Evolutionary conservation across 2,113 vertebrate species (phyloP).

Genomic region (Spilogale gracilis): DNA sequence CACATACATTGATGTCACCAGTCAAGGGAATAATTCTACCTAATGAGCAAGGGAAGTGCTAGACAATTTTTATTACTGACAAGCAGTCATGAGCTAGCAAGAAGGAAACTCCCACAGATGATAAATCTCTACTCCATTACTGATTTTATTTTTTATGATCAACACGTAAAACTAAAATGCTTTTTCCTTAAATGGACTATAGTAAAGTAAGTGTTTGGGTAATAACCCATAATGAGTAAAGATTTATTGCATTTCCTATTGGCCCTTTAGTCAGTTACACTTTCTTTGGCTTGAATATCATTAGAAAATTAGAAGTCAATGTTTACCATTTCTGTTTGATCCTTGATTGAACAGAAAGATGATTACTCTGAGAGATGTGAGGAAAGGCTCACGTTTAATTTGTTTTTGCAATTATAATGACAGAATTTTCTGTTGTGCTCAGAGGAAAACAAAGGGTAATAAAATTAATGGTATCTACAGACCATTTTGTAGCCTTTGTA

Average conservation of each 20-base stretch:
- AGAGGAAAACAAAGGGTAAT: background rate
- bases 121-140: constrained; percentile 10
- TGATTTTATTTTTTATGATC: constrained; percentile 18
- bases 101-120: constrained; percentile 35
- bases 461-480: background rate
- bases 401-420: background rate
- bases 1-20: constrained; percentile 54
- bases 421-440: background rate
- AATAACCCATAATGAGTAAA: background rate
- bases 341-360: background rate
- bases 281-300: background rate
- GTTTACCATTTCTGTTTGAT: background rate
- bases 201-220: background rate
- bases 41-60: constrained; percentile 59
- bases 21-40: constrained; percentile 60
- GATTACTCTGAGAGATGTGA: background rate
- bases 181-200: constrained; percentile 33
- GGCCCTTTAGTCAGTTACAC: background rate
- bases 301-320: background rate
- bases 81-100: background rate
- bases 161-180: constrained; percentile 27
- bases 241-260: background rate
- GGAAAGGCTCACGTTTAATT: background rate
- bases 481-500: background rate
- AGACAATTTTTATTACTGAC: constrained; percentile 62